phyloP scores from a whole-genome alignment of 2,113 vertebrate genomes.

The Sceloporus undulatus region DNA sequence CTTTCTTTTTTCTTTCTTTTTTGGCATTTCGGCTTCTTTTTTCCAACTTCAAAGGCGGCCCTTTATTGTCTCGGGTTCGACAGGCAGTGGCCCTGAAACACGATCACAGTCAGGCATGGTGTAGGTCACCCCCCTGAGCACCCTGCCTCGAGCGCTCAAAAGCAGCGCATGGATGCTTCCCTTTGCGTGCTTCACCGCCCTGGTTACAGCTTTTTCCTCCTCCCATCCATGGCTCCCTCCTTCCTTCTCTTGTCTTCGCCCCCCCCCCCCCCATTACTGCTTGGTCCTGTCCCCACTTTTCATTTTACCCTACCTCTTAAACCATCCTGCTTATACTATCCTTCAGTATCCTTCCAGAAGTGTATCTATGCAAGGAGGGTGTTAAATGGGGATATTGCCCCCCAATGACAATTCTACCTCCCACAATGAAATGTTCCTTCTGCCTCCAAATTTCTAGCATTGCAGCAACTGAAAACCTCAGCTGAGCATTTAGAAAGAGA shows the following conservation, averaged over 20 bases:
- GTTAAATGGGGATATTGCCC: too few relatives aligned
- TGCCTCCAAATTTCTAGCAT: too few relatives aligned
- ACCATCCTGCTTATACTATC: background rate
- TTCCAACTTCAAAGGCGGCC: constrained; percentile 95
- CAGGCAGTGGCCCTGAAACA: constrained; percentile 92
- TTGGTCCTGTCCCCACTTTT: background rate
- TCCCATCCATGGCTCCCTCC: constrained; percentile 55
- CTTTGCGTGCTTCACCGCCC: constrained; percentile 82
- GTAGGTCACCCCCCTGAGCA: constrained; percentile 93
- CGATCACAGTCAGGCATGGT: constrained; percentile 94
- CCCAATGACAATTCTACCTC: too few relatives aligned
- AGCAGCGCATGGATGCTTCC: constrained; percentile 88
- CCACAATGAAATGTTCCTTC: too few relatives aligned
- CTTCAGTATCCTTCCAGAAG: too few relatives aligned
- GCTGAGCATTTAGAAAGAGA: too few relatives aligned
- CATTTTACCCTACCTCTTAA: background rate
- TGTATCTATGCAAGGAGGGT: background rate
- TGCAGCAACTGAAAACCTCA: too few relatives aligned
- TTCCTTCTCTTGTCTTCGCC: background rate
- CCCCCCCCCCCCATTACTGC: constrained; percentile 21
- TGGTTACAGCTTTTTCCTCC: constrained; percentile 82
- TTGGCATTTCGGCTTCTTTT: constrained; percentile 82
- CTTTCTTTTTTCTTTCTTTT: too few relatives aligned
- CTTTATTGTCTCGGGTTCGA: constrained; percentile 90
- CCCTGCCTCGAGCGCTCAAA: constrained; percentile 81